Evolutionary conservation across 1,140 invertebrate genomes (phyloP).

Genomic region (Adoxophyes honmai): DNA sequence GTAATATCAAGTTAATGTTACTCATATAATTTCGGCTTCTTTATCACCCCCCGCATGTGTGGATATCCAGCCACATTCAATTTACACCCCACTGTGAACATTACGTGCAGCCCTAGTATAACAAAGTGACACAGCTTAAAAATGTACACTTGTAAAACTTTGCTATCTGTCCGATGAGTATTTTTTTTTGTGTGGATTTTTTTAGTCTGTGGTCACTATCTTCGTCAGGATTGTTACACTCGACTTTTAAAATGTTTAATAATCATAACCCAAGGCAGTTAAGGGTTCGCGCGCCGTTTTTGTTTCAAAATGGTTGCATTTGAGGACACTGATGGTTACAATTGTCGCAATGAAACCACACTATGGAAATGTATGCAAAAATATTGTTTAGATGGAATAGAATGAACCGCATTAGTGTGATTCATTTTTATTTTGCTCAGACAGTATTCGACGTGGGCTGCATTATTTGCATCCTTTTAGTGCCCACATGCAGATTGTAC

Average conservation of each 20-base stretch:
- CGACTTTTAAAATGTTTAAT: conserved; percentile 13
- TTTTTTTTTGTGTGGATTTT: neutral
- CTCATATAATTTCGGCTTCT: conserved; percentile 13
- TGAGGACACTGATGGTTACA: neutral
- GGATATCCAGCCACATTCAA: conserved; percentile 9
- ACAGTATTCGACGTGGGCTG: no score
- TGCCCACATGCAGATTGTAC: no score
- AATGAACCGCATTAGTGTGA: no score
- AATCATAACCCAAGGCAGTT: conserved; percentile 4
- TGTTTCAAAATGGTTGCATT: neutral
- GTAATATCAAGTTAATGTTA: conserved; percentile 12
- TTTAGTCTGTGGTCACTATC: neutral
- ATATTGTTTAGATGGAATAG: no score
- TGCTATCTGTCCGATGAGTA: neutral
- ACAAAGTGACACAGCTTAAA: neutral
- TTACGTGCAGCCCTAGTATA: conserved; percentile 1
- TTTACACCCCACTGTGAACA: conserved; percentile 1
- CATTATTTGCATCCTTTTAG: no score
- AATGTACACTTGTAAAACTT: neutral
- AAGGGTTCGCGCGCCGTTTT: neutral
- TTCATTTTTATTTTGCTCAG: no score
- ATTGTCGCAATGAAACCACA: neutral
- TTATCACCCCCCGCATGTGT: conserved; percentile 5
- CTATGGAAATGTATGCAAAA: no score
- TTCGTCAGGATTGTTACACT: neutral